phyloP scores from a whole-genome alignment of 2,888 invertebrate genomes.

The Hydropsyche betteni region DNA sequence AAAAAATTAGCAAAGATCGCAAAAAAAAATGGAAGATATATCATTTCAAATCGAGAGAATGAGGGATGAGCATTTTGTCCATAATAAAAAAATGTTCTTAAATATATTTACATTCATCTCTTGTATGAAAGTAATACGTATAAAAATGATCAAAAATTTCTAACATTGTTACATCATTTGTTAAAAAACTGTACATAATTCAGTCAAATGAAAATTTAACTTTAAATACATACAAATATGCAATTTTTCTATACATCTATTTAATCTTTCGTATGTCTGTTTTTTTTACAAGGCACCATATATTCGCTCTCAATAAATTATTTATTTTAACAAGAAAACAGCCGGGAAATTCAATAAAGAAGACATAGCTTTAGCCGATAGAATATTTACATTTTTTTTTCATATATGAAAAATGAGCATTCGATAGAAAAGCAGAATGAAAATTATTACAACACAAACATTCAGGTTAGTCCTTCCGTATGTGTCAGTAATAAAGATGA shows the following conservation, averaged over 20 bases:
- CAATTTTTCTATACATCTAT: slow-evolving; percentile 24
- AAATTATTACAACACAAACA: too few relatives aligned
- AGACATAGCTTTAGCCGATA: too few relatives aligned
- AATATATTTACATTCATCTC: slow-evolving; percentile 24
- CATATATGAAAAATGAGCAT: too few relatives aligned
- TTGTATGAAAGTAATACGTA: slow-evolving; percentile 32
- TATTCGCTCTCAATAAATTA: slow-evolving; percentile 49
- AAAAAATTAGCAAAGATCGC: not conserved
- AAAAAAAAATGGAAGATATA: slow-evolving; percentile 4
- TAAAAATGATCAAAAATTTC: slow-evolving; percentile 46
- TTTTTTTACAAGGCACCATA: slow-evolving; percentile 51
- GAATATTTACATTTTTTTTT: too few relatives aligned
- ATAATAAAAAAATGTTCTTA: slow-evolving; percentile 12
- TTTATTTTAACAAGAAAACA: slow-evolving; percentile 15
- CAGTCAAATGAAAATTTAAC: slow-evolving; percentile 40
- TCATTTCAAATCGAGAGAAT: slow-evolving; percentile 3
- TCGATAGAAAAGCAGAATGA: too few relatives aligned
- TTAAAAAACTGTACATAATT: slow-evolving; percentile 45
- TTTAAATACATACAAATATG: slow-evolving; percentile 23
- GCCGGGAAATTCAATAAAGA: not conserved
- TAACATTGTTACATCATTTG: slow-evolving; percentile 33
- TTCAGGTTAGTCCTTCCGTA: too few relatives aligned
- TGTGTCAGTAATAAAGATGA: too few relatives aligned
- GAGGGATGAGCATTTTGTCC: not conserved
- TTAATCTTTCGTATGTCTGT: slow-evolving; percentile 21